These are phyloP conservation scores for Hydrolagus colliei DNA, from an alignment of 2,797 vertebrate species.

Conservation along the genomic window DNA sequence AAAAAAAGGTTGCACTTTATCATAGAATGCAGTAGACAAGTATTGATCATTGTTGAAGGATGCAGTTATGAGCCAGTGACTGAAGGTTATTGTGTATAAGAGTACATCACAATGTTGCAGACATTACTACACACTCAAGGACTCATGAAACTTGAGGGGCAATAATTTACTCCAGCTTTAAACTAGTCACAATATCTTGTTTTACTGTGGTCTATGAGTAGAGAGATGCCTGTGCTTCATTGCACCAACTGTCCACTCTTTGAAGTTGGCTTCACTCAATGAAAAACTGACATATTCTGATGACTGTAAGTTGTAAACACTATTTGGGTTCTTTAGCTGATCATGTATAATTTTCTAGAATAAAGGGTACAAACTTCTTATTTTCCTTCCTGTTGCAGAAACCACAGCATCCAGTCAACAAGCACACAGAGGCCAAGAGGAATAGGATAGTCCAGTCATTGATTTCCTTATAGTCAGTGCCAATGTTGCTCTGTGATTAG, in stretches of 20 bases:
- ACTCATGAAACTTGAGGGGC: constrained; percentile 5
- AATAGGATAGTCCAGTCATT: too few species aligned
- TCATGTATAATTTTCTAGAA: neutral
- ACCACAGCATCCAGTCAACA: too few species aligned
- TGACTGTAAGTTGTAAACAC: neutral
- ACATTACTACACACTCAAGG: constrained; percentile 14
- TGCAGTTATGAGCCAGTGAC: neutral
- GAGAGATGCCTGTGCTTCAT: neutral
- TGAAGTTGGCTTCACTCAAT: neutral
- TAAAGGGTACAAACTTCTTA: neutral
- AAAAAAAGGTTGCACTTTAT: neutral
- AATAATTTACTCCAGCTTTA: neutral
- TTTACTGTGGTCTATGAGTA: neutral
- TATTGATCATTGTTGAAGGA: neutral
- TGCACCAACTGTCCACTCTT: neutral
- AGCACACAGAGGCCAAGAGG: too few species aligned
- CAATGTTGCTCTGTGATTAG: neutral
- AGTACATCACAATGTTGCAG: neutral
- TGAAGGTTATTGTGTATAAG: neutral
- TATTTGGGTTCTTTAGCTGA: neutral
- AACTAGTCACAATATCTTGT: neutral
- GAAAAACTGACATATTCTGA: neutral
- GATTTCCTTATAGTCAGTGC: neutral
- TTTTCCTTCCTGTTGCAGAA: neutral
- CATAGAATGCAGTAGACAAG: constrained; percentile 4